phyloP scores from a whole-genome alignment of 2,797 vertebrate species.

The Diglossa cyanea region DNA sequence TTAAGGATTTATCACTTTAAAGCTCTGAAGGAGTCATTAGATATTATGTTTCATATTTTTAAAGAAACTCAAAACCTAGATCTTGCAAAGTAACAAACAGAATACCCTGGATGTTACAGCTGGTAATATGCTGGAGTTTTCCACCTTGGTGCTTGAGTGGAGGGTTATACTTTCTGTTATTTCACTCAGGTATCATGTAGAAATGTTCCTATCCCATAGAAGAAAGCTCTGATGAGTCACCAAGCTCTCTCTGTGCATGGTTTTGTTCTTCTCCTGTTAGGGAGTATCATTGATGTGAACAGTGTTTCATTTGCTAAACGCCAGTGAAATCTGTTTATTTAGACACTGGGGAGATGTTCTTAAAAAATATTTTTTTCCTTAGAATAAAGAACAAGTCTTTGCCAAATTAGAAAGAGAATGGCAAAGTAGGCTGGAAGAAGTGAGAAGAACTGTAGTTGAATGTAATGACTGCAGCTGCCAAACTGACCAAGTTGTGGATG shows the following conservation, averaged over 20 bases:
- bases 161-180: not conserved
- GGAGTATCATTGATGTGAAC: not conserved
- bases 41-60: not conserved
- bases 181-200: not conserved
- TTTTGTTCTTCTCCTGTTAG: not conserved
- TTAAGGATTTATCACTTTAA: not conserved
- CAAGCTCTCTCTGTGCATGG: not conserved
- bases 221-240: not conserved
- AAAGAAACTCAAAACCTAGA: not conserved
- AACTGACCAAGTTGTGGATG: constrained; percentile 68
- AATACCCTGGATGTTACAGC: not conserved
- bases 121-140: not conserved
- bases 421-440: constrained; percentile 77
- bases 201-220: not conserved
- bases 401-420: constrained; percentile 81
- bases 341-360: not conserved
- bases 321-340: not conserved
- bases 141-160: not conserved
- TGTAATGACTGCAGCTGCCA: constrained; percentile 75
- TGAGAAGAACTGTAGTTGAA: constrained; percentile 53
- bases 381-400: constrained; percentile 69
- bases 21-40: not conserved
- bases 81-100: not conserved
- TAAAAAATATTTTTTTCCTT: constrained; percentile 19
- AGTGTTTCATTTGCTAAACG: not conserved